phyloP scores from a whole-genome alignment of 2,888 invertebrate genomes.

The Drosophila trichaetosa region DNA sequence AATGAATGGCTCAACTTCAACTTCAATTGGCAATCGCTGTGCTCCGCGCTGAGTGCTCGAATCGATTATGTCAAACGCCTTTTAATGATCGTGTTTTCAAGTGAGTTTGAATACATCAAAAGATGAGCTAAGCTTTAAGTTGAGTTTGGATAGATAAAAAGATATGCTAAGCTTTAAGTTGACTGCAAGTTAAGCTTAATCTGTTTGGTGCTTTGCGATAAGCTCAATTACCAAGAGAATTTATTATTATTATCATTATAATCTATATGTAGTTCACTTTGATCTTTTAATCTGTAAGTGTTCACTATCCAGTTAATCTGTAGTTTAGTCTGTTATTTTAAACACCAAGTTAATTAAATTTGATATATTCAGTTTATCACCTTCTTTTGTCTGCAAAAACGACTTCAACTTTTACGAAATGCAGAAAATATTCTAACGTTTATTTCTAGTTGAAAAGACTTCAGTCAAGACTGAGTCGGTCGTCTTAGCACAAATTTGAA shows the following conservation, averaged over 20 bases:
- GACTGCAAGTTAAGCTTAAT: not conserved
- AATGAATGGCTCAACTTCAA: constrained; percentile 26
- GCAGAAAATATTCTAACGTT: too few relatives aligned
- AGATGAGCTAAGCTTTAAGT: not conserved
- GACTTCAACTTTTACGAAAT: not conserved
- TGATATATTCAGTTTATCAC: not conserved
- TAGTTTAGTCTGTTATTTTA: not conserved
- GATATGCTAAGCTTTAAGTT: not conserved
- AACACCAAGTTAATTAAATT: not conserved
- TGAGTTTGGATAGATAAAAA: not conserved
- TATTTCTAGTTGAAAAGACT: not conserved
- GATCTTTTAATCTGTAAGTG: not conserved
- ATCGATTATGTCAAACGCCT: constrained; percentile 19
- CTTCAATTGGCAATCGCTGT: constrained; percentile 6
- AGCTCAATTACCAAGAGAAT: not conserved
- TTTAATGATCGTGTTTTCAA: constrained; percentile 1
- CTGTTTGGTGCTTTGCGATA: not conserved
- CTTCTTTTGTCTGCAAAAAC: not conserved
- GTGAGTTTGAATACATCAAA: not conserved
- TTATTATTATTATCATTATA: too few relatives aligned
- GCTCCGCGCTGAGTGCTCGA: constrained; percentile 3
- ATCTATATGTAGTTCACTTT: not conserved
- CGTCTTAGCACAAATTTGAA: not conserved
- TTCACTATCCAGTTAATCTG: not conserved
- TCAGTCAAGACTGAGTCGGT: not conserved